Percentiles rank a stretch among this genome's conserved stretches.
Conservation (phyloP, 2,888 invertebrate genomes). For the Nemotelus pantherinus region DNA sequence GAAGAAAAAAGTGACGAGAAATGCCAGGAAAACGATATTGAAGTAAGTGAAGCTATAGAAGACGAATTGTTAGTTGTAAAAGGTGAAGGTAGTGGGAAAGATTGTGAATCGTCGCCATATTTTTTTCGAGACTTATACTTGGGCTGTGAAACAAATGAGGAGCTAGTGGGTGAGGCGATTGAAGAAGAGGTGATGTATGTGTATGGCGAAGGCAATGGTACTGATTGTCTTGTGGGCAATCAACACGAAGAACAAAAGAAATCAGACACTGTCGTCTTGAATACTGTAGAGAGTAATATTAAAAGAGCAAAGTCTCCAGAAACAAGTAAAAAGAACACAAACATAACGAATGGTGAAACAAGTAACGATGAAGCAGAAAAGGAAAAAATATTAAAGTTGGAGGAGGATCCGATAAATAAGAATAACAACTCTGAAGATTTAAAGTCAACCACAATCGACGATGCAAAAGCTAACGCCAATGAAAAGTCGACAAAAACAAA, state of each 20-base stretch:
- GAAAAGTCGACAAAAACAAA: constrained; percentile 57
- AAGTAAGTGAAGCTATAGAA: constrained; percentile 74
- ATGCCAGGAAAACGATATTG: constrained; percentile 50
- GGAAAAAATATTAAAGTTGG: not conserved
- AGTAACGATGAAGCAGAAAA: constrained; percentile 2
- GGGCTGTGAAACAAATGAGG: constrained; percentile 33
- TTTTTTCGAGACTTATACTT: constrained; percentile 55
- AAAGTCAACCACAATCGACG: not conserved
- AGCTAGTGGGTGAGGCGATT: constrained; percentile 73
- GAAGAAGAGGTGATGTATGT: constrained; percentile 78
- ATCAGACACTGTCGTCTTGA: not conserved
- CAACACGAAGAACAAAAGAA: constrained; percentile 59
- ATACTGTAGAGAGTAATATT: not conserved
- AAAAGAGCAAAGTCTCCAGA: too few relatives aligned
- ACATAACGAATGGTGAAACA: constrained; percentile 19
- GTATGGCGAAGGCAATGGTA: constrained; percentile 77
- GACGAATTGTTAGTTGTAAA: constrained; percentile 77
- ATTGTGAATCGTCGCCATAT: constrained; percentile 67
- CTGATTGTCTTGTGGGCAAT: constrained; percentile 80
- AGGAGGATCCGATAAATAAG: not conserved
- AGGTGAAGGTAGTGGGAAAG: constrained; percentile 76
- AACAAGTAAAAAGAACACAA: not conserved
- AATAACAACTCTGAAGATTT: not conserved
- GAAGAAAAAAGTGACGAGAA: constrained; percentile 42
- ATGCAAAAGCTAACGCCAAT: not conserved